Evolutionary conservation across 2,113 vertebrate species (phyloP).

Genomic region (Triplophysa tibetana): DNA sequence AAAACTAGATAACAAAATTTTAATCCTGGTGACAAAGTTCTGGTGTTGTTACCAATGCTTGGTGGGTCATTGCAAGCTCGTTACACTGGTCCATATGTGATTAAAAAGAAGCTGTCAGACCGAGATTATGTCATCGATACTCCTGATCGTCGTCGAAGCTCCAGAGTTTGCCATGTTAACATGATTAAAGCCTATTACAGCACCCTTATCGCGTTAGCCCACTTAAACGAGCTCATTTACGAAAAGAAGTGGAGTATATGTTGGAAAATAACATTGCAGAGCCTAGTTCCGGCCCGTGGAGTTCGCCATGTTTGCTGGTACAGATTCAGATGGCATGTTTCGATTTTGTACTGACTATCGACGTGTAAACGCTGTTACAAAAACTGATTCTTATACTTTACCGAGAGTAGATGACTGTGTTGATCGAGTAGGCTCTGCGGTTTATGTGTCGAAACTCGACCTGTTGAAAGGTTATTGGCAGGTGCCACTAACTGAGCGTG

Average conservation of each 20-base stretch:
- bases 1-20: background rate
- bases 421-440: background rate
- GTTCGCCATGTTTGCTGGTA: slow-evolving; percentile 1
- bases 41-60: background rate
- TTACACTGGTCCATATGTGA: slow-evolving; percentile 7
- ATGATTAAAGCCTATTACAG: slow-evolving; percentile 23
- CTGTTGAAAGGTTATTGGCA: background rate
- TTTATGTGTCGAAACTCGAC: background rate
- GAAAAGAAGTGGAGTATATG: slow-evolving; percentile 4
- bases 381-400: background rate
- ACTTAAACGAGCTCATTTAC: too few species aligned
- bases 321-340: background rate
- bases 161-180: slow-evolving; percentile 21
- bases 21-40: background rate
- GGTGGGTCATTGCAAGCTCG: background rate
- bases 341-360: background rate
- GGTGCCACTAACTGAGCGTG: background rate
- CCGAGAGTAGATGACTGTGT: background rate
- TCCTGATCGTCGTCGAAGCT: background rate
- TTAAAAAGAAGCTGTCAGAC: background rate
- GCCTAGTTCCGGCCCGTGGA: background rate
- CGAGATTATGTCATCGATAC: slow-evolving; percentile 17
- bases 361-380: background rate
- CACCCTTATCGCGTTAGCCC: too few species aligned
- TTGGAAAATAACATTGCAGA: background rate